phyloP scores from a whole-genome alignment of 2,113 vertebrate genomes.

The Cynocephalus volans region DNA sequence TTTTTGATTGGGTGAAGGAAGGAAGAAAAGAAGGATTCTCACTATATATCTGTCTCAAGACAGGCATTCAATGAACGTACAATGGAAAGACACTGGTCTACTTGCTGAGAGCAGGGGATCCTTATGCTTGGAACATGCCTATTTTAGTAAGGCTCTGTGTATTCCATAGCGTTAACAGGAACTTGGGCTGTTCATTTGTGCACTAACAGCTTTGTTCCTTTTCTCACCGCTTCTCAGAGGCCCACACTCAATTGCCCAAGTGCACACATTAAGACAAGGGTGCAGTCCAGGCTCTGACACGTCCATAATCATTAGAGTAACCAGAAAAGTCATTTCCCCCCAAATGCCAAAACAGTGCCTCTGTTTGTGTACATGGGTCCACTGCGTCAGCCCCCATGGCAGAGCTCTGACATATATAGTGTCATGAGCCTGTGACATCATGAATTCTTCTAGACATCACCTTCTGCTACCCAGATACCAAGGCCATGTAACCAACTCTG shows the following conservation, averaged over 20 bases:
- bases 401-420: slow-evolving; percentile 15
- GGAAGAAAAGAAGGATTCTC: neutral
- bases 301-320: neutral
- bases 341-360: neutral
- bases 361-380: neutral
- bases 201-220: slow-evolving; percentile 5
- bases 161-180: slow-evolving; percentile 8
- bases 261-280: neutral
- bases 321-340: neutral
- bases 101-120: neutral
- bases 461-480: neutral
- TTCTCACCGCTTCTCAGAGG: neutral
- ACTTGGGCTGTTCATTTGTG: slow-evolving; percentile 44
- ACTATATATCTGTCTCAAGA: neutral
- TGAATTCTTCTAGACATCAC: slow-evolving; percentile 32
- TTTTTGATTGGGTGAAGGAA: slow-evolving; percentile 10
- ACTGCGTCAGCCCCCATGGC: neutral
- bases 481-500: neutral
- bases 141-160: neutral
- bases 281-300: neutral
- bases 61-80: neutral
- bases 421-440: neutral
- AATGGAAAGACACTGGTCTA: neutral
- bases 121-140: neutral
- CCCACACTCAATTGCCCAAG: neutral